Percentiles rank a stretch among this genome's conserved stretches.
These are phyloP conservation scores for Cabera pusaria DNA, from an alignment of 2,888 invertebrate genomes.

Conservation along the genomic window DNA sequence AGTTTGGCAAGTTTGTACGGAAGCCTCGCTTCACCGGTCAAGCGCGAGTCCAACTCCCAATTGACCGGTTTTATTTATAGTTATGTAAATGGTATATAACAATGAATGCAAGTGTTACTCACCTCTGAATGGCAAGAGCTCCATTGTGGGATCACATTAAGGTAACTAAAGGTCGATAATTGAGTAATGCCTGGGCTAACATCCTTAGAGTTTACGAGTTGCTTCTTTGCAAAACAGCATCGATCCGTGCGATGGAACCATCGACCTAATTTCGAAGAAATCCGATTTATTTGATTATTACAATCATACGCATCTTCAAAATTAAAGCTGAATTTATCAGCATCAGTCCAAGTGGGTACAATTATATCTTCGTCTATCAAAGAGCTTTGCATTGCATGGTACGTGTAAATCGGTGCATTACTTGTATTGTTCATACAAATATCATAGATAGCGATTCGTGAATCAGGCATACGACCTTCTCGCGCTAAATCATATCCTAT, in stretches of 20 bases:
- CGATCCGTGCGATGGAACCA: conserved; percentile 30
- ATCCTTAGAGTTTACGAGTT: conserved; percentile 51
- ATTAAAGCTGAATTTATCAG: conserved; percentile 31
- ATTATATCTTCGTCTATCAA: conserved; percentile 28
- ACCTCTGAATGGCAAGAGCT: conserved; percentile 50
- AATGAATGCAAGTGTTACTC: no score
- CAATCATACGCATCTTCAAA: conserved; percentile 46
- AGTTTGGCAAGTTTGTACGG: no score
- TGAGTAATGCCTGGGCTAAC: conserved; percentile 50
- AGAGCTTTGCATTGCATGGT: conserved; percentile 32
- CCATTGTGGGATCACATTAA: conserved; percentile 61
- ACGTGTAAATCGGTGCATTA: conserved; percentile 43
- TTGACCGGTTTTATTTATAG: no score
- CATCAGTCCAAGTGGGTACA: conserved; percentile 35
- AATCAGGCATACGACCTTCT: not conserved
- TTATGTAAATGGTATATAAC: no score
- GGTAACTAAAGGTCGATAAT: conserved; percentile 42
- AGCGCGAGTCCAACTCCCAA: no score
- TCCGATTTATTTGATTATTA: conserved; percentile 32
- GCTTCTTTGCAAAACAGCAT: conserved; percentile 52
- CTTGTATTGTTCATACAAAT: conserved; percentile 45
- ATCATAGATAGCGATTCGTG: conserved; percentile 40
- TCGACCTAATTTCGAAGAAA: conserved; percentile 15
- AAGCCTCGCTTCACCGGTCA: no score
- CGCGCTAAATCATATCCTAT: conserved; percentile 41